Conservation (phyloP, 2,113 vertebrate genomes). For the Corythornis cristatus region DNA sequence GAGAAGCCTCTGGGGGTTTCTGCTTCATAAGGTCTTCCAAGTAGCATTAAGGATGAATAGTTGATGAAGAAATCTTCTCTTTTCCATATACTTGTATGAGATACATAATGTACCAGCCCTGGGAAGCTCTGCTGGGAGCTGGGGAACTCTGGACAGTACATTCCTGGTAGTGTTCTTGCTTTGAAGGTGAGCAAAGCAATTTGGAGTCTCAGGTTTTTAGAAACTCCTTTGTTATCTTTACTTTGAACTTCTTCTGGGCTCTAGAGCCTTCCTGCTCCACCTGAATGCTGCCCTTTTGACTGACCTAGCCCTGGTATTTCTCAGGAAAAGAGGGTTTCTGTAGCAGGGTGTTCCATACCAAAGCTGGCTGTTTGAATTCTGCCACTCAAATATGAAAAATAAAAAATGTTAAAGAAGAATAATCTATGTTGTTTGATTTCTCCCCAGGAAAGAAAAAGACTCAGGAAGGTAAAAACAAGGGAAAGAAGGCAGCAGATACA, state of each 20-base stretch:
- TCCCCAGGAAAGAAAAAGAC: conserved; percentile 79
- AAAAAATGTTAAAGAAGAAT: background rate
- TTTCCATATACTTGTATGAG: background rate
- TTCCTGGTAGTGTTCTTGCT: background rate
- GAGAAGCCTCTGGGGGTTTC: background rate
- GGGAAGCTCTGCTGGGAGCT: background rate
- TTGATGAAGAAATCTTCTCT: background rate
- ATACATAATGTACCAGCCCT: background rate
- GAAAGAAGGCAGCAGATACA: conserved; percentile 54
- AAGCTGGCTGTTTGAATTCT: background rate
- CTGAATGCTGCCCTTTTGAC: background rate
- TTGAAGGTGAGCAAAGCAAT: background rate
- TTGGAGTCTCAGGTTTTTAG: background rate
- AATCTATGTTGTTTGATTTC: background rate
- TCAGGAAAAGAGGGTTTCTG: background rate
- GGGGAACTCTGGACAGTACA: background rate
- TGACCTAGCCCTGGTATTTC: background rate
- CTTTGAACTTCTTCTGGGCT: background rate
- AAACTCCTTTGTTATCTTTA: background rate
- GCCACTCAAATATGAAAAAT: background rate
- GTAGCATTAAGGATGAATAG: background rate
- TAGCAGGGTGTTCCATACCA: background rate
- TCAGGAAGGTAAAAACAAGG: conserved; percentile 79
- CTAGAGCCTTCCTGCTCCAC: background rate
- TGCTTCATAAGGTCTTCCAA: background rate